These are phyloP conservation scores for Rhopalosiphum padi DNA, from an alignment of 1,140 invertebrate species.

Conservation along the genomic window DNA sequence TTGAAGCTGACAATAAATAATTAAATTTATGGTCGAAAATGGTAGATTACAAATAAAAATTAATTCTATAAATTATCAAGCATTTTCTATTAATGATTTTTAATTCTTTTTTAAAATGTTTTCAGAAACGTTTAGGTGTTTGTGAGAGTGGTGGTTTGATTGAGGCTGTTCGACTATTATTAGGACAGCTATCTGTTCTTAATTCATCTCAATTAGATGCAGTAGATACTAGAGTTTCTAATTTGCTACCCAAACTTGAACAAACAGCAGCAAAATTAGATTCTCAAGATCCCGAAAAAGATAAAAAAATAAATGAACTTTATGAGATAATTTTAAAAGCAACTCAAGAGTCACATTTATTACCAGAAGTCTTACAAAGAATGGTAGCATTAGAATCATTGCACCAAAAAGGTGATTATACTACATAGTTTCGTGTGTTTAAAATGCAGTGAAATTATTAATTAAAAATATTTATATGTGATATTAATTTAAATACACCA, in stretches of 20 bases:
- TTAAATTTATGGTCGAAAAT: not conserved
- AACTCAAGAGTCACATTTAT: slow-evolving; percentile 76
- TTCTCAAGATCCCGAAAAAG: slow-evolving; percentile 74
- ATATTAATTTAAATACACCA: not conserved
- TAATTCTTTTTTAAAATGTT: not conserved
- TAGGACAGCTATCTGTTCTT: slow-evolving; percentile 72
- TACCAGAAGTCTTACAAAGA: slow-evolving; percentile 83
- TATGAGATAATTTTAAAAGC: slow-evolving; percentile 87
- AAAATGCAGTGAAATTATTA: not conserved
- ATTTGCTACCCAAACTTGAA: slow-evolving; percentile 78
- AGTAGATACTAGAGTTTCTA: slow-evolving; percentile 78
- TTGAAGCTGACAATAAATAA: not conserved
- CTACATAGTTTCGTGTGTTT: not conserved
- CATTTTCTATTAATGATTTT: not conserved
- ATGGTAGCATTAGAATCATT: slow-evolving; percentile 83
- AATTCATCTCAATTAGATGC: slow-evolving; percentile 82
- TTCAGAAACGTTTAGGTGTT: slow-evolving; percentile 52
- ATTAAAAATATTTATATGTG: not conserved
- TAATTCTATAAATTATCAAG: not conserved
- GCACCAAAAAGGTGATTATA: slow-evolving; percentile 80
- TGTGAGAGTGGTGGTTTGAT: slow-evolving; percentile 65
- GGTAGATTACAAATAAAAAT: not conserved
- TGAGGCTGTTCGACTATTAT: slow-evolving; percentile 76
- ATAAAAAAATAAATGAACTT: slow-evolving; percentile 83
- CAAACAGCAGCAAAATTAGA: slow-evolving; percentile 74